phyloP scores from a whole-genome alignment of 2,797 vertebrate genomes.

The Oreortyx pictus region DNA sequence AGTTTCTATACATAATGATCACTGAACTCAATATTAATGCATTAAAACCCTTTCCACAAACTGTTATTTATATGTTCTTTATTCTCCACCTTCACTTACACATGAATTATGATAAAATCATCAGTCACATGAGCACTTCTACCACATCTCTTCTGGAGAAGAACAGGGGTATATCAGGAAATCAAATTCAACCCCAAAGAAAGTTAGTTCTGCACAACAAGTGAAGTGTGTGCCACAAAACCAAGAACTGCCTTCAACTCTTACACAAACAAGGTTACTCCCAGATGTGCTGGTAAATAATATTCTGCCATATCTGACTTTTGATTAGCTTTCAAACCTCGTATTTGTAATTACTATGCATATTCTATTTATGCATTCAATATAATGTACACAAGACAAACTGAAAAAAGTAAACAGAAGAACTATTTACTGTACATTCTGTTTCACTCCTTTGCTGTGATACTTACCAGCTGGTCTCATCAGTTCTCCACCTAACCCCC shows the following conservation, averaged over 20 bases:
- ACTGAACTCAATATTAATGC: not conserved
- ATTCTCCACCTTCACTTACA: not conserved
- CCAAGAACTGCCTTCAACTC: not conserved
- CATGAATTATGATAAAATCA: accelerated
- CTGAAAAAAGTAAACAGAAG: not conserved
- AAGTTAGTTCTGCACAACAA: not conserved
- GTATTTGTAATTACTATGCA: not conserved
- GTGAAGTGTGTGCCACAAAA: not conserved
- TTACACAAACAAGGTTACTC: not conserved
- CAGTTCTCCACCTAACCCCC: constrained; percentile 93
- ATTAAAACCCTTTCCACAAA: not conserved
- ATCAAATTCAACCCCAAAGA: not conserved
- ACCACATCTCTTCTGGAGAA: not conserved
- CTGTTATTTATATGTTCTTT: not conserved
- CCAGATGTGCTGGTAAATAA: not conserved
- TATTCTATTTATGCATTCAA: not conserved
- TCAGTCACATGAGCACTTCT: not conserved
- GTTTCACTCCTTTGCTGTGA: not conserved
- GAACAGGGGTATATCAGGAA: not conserved
- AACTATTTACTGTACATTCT: not conserved
- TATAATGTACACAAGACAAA: not conserved
- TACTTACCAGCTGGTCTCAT: constrained; percentile 93
- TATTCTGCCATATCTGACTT: not conserved
- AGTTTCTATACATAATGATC: accelerated
- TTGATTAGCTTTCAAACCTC: not conserved